A percentile compares a stretch with the other conserved stretches of the same genome.
These are phyloP conservation scores for Phrynosoma platyrhinos DNA, from an alignment of 2,113 vertebrate species.

Conservation along the genomic window DNA sequence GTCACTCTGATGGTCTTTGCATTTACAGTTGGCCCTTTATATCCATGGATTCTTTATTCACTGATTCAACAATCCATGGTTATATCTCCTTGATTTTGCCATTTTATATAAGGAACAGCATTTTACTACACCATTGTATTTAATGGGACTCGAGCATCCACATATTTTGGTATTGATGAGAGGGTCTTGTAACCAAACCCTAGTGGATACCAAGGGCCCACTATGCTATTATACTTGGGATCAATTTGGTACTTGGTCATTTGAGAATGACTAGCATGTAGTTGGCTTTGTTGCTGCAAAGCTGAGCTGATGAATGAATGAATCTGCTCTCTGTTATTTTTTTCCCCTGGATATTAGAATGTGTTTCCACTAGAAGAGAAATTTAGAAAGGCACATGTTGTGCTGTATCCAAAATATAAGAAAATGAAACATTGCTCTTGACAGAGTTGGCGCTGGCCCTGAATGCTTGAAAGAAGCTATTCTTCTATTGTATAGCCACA, in stretches of 20 bases:
- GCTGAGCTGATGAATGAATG: neutral
- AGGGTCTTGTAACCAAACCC: too few species aligned
- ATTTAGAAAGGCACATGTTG: neutral
- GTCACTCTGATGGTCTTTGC: neutral
- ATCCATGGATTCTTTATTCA: too few species aligned
- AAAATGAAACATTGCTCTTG: neutral
- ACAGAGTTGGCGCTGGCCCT: neutral
- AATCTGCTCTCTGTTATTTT: neutral
- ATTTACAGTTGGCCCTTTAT: neutral
- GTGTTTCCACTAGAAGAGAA: neutral
- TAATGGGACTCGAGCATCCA: too few species aligned
- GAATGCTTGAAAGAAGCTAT: slow-evolving; percentile 10
- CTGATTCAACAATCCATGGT: too few species aligned
- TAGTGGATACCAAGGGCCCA: too few species aligned
- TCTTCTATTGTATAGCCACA: neutral
- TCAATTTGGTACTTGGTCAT: slow-evolving; percentile 4
- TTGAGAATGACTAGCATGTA: neutral
- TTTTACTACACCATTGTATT: too few species aligned
- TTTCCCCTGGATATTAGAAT: neutral
- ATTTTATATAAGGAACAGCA: too few species aligned
- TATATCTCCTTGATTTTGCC: too few species aligned
- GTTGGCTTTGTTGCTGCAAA: neutral
- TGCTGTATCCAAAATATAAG: neutral
- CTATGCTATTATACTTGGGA: neutral
- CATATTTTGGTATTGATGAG: too few species aligned